phyloP scores from a whole-genome alignment of 2,797 vertebrate genomes.

The Diceros bicornis region DNA sequence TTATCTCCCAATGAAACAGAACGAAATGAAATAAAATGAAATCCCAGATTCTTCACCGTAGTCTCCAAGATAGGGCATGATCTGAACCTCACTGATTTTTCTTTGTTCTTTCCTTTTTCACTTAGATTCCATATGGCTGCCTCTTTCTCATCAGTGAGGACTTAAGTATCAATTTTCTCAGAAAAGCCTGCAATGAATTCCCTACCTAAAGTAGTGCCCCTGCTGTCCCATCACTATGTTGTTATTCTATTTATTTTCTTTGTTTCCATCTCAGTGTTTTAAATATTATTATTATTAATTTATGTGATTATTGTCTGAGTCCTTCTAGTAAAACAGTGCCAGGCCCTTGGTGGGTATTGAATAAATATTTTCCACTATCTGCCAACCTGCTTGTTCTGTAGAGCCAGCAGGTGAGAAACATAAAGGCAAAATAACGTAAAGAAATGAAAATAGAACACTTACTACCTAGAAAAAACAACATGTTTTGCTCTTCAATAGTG shows the following conservation, averaged over 20 bases:
- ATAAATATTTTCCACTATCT: neutral
- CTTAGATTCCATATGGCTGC: neutral
- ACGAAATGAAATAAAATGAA: constrained; percentile 40
- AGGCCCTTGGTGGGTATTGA: neutral
- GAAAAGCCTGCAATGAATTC: neutral
- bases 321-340: neutral
- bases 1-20: neutral
- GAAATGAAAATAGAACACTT: neutral
- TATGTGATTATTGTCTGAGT: neutral
- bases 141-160: neutral
- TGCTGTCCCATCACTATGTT: neutral
- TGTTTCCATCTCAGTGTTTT: neutral
- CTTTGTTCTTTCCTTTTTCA: neutral
- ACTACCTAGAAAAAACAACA: neutral
- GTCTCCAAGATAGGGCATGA: neutral
- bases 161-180: neutral
- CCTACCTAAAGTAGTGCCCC: neutral
- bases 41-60: neutral
- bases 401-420: neutral
- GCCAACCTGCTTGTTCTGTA: neutral
- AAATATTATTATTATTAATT: neutral
- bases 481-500: constrained; percentile 5
- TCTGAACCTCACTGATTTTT: neutral
- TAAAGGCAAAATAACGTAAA: constrained; percentile 28
- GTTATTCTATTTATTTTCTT: neutral